Conservation (phyloP, 2,888 invertebrate genomes). For the Formica aserva region DNA sequence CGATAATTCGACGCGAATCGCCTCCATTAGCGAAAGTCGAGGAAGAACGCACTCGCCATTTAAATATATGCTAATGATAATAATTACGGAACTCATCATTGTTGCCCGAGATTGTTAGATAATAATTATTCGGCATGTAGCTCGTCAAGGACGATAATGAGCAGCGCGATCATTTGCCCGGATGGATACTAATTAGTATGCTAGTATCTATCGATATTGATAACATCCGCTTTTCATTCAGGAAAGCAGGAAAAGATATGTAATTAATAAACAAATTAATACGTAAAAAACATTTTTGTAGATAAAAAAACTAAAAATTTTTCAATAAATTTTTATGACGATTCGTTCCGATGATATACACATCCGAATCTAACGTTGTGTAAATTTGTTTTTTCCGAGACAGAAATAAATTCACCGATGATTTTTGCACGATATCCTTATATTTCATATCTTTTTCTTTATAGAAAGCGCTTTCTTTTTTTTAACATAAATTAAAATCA, state of each 20-base stretch:
- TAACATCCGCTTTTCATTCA: background rate
- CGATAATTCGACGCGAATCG: conserved; percentile 44
- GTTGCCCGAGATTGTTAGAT: conserved; percentile 47
- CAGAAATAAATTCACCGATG: conserved; percentile 41
- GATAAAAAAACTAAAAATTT: too few relatives aligned
- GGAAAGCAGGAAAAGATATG: background rate
- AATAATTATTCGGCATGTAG: conserved; percentile 39
- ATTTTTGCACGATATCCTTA: conserved; percentile 18
- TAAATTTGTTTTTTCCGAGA: conserved; percentile 49
- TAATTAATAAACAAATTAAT: background rate
- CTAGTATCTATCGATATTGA: background rate
- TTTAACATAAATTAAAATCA: conserved; percentile 12
- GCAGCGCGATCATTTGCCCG: conserved; percentile 23
- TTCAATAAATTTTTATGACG: background rate
- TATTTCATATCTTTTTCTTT: background rate
- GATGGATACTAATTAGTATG: conserved; percentile 31
- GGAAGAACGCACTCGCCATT: conserved; percentile 21
- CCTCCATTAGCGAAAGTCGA: conserved; percentile 34
- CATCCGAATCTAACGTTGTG: conserved; percentile 32
- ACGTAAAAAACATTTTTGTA: too few relatives aligned
- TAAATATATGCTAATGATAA: conserved; percentile 50
- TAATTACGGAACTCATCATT: conserved; percentile 47
- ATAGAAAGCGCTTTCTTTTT: background rate
- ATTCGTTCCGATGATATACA: conserved; percentile 28
- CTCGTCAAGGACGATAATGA: conserved; percentile 46